Conservation (phyloP, 1,140 invertebrate species). For the Micrasema longulum region DNA sequence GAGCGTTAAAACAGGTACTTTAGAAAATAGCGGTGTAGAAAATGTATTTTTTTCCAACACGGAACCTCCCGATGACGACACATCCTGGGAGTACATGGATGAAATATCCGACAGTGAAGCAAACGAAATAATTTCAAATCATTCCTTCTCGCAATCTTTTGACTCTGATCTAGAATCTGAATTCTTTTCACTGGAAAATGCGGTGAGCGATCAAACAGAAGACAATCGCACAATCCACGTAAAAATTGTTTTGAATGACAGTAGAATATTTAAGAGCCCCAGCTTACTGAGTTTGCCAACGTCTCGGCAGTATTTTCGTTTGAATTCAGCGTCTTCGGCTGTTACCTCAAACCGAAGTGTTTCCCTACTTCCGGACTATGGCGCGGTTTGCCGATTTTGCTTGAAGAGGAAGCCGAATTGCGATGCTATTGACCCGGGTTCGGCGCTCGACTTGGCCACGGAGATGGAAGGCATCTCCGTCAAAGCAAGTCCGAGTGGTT, state of each 20-base stretch:
- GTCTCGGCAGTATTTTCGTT: not conserved
- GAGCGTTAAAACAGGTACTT: not conserved
- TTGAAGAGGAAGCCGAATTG: constrained; percentile 46
- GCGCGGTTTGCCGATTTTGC: constrained; percentile 48
- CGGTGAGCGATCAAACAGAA: constrained; percentile 5
- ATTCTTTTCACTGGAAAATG: constrained; percentile 21
- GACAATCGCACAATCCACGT: not conserved
- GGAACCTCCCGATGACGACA: constrained; percentile 3
- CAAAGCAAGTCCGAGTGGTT: constrained; percentile 15
- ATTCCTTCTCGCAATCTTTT: constrained; percentile 4
- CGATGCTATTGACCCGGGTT: too few relatives aligned
- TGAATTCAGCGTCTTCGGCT: constrained; percentile 23
- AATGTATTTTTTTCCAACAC: not conserved
- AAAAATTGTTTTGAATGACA: constrained; percentile 6
- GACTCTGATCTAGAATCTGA: constrained; percentile 27
- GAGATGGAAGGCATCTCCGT: constrained; percentile 43
- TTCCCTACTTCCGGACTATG: constrained; percentile 52
- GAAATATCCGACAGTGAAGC: not conserved
- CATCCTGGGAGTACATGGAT: constrained; percentile 12
- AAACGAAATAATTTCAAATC: constrained; percentile 1
- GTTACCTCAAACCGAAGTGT: not conserved
- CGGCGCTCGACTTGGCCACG: constrained; percentile 40
- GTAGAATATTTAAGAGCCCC: not conserved
- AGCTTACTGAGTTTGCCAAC: not conserved
- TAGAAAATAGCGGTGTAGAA: constrained; percentile 15